Conservation (phyloP, 2,113 vertebrate genomes). For the Anthoscopus minutus region DNA sequence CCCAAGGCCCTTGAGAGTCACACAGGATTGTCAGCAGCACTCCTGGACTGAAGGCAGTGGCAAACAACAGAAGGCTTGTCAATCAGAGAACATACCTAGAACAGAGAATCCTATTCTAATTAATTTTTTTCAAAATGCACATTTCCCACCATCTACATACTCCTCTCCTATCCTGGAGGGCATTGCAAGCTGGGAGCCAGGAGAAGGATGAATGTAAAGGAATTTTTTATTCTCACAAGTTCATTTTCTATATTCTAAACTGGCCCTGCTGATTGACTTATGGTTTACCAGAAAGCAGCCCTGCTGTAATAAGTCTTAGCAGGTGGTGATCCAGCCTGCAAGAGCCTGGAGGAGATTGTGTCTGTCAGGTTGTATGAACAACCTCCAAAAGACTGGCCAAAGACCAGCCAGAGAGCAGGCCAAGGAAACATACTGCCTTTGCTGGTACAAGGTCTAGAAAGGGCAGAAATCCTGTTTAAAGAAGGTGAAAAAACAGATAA, state of each 20-base stretch:
- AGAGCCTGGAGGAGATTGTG: neutral
- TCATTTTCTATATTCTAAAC: neutral
- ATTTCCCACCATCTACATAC: neutral
- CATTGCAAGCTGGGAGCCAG: neutral
- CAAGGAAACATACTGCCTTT: neutral
- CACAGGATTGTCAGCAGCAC: neutral
- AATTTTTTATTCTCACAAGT: neutral
- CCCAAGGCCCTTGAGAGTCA: neutral
- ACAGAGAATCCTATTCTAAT: neutral
- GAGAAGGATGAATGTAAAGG: neutral
- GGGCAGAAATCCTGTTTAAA: neutral
- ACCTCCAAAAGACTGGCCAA: neutral
- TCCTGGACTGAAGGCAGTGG: neutral
- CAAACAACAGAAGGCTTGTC: neutral
- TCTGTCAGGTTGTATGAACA: neutral
- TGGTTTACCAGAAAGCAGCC: neutral
- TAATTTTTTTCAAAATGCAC: neutral
- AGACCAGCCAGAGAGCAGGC: neutral
- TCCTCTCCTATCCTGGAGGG: neutral
- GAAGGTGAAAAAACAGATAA: neutral
- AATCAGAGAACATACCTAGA: neutral
- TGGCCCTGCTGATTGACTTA: neutral
- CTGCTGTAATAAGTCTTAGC: neutral
- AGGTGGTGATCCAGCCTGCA: neutral
- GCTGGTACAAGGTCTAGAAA: neutral